A percentile compares a stretch with the other conserved stretches of the same genome.
phyloP scores from a whole-genome alignment of 1,140 invertebrate species.

The Whitmania pigra region DNA sequence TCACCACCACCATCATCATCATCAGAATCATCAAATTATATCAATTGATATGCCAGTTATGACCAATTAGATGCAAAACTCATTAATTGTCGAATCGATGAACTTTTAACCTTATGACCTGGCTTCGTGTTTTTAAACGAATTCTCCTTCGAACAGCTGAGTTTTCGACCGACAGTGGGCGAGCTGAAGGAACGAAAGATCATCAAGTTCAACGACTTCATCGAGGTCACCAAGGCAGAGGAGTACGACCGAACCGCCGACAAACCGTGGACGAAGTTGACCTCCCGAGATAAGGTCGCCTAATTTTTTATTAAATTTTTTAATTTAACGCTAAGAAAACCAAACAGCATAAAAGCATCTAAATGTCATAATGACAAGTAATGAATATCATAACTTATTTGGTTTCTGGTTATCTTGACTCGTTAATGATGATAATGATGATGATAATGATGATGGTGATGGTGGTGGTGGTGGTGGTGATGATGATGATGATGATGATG shows the following conservation, averaged over 20 bases:
- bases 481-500: no score
- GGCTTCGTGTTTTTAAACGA: neutral
- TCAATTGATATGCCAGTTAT: neutral
- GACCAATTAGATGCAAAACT: neutral
- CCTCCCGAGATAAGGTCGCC: conserved; percentile 79
- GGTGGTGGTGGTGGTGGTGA: no score
- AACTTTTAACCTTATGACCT: neutral
- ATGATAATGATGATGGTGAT: no score
- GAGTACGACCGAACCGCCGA: conserved; percentile 89
- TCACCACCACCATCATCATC: no score
- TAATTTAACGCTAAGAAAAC: no score
- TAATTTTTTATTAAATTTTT: no score
- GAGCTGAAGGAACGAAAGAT: conserved; percentile 98
- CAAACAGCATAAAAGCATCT: no score
- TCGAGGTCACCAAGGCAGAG: conserved; percentile 92
- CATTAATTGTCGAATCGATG: neutral
- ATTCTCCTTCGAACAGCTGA: conserved; percentile 49
- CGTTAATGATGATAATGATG: neutral
- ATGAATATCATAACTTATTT: no score
- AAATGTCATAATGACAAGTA: no score
- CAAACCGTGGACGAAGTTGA: conserved; percentile 96
- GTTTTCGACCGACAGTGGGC: conserved; percentile 95
- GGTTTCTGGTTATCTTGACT: no score
- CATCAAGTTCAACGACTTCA: conserved; percentile 98
- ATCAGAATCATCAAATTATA: neutral